Percentiles rank a stretch among this genome's conserved stretches.
These are phyloP conservation scores for Ophiothrix spiculata DNA, from an alignment of 35 echinoderm and acorn worm species.

Conservation along the genomic window DNA sequence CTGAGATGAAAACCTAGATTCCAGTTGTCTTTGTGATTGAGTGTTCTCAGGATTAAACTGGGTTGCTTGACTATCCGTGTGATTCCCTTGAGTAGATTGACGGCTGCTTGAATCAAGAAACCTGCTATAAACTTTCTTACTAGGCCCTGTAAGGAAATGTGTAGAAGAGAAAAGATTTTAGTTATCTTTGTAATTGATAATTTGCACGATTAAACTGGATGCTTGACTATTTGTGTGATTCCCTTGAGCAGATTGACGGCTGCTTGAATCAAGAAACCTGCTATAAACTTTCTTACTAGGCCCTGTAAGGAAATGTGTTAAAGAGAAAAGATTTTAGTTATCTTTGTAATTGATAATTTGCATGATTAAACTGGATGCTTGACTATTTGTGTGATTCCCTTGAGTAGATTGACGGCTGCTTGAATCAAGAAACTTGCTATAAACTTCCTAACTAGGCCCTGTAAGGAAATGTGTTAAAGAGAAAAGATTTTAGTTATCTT, in stretches of 20 bases:
- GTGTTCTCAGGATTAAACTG: slow-evolving; percentile 10
- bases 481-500: slow-evolving; percentile 71
- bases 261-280: slow-evolving; percentile 76
- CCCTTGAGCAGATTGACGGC: slow-evolving; percentile 66
- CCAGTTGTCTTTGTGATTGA: slow-evolving; percentile 66
- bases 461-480: too few relatives aligned
- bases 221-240: slow-evolving; percentile 19
- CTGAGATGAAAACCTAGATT: slow-evolving; percentile 70
- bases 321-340: slow-evolving; percentile 77
- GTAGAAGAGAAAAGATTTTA: too few relatives aligned
- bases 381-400: neutral
- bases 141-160: slow-evolving; percentile 30
- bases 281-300: slow-evolving; percentile 45
- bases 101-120: slow-evolving; percentile 66
- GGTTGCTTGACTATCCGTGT: slow-evolving; percentile 26
- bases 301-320: slow-evolving; percentile 34
- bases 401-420: slow-evolving; percentile 68
- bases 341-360: slow-evolving; percentile 43
- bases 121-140: slow-evolving; percentile 65
- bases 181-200: slow-evolving; percentile 60
- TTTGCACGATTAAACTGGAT: slow-evolving; percentile 4
- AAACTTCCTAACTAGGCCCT: slow-evolving; percentile 57
- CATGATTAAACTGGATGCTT: slow-evolving; percentile 26
- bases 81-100: slow-evolving; percentile 62
- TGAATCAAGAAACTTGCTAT: slow-evolving; percentile 73